phyloP scores from a whole-genome alignment of 2,113 vertebrate species.

The Axis porcinus region DNA sequence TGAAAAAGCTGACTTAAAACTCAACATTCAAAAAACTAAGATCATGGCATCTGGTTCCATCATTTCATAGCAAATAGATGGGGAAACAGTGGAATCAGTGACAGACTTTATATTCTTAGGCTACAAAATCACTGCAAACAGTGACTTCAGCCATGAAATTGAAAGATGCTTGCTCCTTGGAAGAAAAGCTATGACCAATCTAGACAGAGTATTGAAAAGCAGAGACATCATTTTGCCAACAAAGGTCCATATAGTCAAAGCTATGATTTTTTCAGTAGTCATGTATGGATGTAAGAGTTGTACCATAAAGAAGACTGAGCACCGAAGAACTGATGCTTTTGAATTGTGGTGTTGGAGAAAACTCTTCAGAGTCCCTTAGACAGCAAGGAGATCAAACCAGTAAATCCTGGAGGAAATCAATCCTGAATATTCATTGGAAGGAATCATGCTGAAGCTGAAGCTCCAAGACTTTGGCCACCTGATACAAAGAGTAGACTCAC shows the following conservation, averaged over 20 bases:
- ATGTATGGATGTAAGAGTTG: not conserved
- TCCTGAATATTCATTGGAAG: not conserved
- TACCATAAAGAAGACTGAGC: not conserved
- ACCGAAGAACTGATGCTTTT: not conserved
- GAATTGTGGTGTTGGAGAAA: not conserved
- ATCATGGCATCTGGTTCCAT: not conserved
- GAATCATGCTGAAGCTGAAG: not conserved
- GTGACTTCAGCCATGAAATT: not conserved
- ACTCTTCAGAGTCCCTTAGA: not conserved
- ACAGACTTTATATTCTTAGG: not conserved
- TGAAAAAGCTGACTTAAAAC: not conserved
- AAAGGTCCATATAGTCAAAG: not conserved
- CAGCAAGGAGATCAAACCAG: not conserved
- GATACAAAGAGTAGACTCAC: not conserved
- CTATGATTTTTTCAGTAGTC: not conserved
- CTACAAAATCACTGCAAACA: not conserved
- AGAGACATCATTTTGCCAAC: not conserved
- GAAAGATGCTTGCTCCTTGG: not conserved
- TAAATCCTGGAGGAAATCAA: not conserved
- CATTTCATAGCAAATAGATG: not conserved
- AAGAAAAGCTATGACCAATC: not conserved
- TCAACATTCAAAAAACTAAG: not conserved
- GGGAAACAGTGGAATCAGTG: not conserved
- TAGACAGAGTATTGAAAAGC: not conserved
- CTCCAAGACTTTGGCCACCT: not conserved